Evolutionary conservation across 2,888 invertebrate species (phyloP).

Genomic region (Dolichopus griseipennis): DNA sequence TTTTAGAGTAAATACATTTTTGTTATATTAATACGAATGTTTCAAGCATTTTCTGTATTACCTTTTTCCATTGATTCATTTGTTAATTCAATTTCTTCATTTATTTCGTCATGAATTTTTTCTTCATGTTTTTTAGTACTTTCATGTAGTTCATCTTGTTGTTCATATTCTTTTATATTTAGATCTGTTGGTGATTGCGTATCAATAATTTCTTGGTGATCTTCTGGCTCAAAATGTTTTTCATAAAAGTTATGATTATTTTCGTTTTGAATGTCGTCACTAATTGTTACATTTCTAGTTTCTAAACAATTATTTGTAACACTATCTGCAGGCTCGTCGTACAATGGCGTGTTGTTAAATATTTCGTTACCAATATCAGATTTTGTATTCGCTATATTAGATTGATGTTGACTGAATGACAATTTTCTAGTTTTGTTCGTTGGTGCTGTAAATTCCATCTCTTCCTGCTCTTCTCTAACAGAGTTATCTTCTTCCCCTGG

Average conservation of each 20-base stretch:
- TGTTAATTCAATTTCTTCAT: background rate
- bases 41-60: background rate
- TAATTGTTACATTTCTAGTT: background rate
- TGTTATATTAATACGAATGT: background rate
- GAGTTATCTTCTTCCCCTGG: slow-evolving; percentile 20
- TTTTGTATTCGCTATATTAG: slow-evolving; percentile 13
- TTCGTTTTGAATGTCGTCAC: background rate
- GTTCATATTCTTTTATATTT: background rate
- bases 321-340: slow-evolving; percentile 29
- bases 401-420: slow-evolving; percentile 10
- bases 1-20: background rate
- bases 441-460: slow-evolving; percentile 1
- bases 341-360: slow-evolving; percentile 31
- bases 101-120: background rate
- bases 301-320: background rate
- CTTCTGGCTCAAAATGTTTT: background rate
- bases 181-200: background rate
- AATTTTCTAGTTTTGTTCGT: slow-evolving; percentile 9
- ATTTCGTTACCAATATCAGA: slow-evolving; percentile 20
- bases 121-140: background rate
- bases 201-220: background rate
- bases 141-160: background rate
- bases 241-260: background rate
- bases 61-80: background rate
- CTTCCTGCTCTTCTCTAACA: slow-evolving; percentile 14